These are phyloP conservation scores for Desoria tigrina DNA, from an alignment of 2,888 invertebrate genomes.

Conservation along the genomic window DNA sequence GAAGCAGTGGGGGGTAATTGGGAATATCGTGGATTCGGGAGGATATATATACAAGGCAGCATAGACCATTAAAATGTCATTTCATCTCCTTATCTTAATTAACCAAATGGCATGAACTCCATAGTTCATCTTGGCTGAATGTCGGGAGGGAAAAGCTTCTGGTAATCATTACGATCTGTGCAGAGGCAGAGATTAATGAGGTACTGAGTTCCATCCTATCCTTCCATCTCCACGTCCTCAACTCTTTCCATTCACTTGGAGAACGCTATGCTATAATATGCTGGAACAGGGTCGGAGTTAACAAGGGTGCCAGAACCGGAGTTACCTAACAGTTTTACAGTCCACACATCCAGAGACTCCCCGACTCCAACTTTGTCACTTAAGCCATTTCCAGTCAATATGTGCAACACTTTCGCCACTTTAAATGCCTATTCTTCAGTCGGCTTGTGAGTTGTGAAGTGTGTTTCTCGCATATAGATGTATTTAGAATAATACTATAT, in stretches of 20 bases:
- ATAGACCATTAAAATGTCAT: constrained; percentile 45
- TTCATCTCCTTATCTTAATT: constrained; percentile 49
- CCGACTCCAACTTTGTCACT: neutral
- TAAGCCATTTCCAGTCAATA: neutral
- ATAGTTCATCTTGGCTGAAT: constrained; percentile 33
- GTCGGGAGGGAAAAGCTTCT: constrained; percentile 4
- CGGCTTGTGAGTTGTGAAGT: no score
- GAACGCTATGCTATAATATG: no score
- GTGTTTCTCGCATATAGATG: no score
- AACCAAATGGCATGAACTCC: constrained; percentile 44
- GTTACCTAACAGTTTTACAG: no score
- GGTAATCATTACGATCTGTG: constrained; percentile 30
- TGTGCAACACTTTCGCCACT: neutral
- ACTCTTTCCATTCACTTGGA: constrained; percentile 8
- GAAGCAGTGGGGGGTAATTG: constrained; percentile 14
- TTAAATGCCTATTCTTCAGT: no score
- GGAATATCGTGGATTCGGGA: constrained; percentile 24
- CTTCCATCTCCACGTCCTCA: constrained; percentile 1
- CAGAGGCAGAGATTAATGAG: constrained; percentile 36
- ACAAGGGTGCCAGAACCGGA: no score
- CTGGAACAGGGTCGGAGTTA: no score
- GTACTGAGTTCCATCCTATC: constrained; percentile 11
- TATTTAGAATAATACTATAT: no score
- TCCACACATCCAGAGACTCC: neutral
- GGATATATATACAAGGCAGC: constrained; percentile 20